phyloP scores from a whole-genome alignment of 2,888 invertebrate species.

The Nowickia ferox region DNA sequence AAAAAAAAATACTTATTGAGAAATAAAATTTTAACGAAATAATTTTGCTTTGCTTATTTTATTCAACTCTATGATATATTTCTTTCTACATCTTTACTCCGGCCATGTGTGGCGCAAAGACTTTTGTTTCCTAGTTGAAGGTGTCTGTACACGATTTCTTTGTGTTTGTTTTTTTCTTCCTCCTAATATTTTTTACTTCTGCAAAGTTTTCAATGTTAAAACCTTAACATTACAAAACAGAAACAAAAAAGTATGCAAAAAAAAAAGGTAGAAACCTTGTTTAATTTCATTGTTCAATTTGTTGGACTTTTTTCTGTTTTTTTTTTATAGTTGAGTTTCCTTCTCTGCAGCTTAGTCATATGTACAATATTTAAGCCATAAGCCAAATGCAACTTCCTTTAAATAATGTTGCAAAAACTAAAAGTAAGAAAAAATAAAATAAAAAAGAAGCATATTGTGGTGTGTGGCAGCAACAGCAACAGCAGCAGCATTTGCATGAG shows the following conservation, averaged over 20 bases:
- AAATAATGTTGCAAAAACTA: conserved; percentile 46
- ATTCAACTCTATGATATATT: not conserved
- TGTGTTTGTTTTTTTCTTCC: not conserved
- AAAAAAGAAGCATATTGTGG: conserved; percentile 34
- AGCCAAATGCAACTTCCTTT: conserved; percentile 65
- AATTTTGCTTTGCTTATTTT: too few relatives aligned
- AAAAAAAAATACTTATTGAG: too few relatives aligned
- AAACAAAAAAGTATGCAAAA: conserved; percentile 1
- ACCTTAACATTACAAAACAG: conserved; percentile 67
- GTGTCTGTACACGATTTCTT: not conserved
- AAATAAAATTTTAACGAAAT: too few relatives aligned
- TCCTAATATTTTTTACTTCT: conserved; percentile 5
- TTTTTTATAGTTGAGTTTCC: conserved; percentile 40
- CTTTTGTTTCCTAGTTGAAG: not conserved
- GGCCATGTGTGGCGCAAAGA: not conserved
- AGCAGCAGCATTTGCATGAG: conserved; percentile 66
- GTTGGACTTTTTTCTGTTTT: conserved; percentile 28
- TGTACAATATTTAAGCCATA: conserved; percentile 56
- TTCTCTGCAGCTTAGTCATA: conserved; percentile 56
- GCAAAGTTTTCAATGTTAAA: conserved; percentile 63
- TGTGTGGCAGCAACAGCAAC: conserved; percentile 49
- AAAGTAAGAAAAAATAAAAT: not conserved
- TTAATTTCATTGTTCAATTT: conserved; percentile 62
- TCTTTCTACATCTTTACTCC: not conserved
- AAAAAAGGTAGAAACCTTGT: conserved; percentile 57